Evolutionary conservation across 2,113 vertebrate species (phyloP).

Genomic region (Mesocricetus auratus): DNA sequence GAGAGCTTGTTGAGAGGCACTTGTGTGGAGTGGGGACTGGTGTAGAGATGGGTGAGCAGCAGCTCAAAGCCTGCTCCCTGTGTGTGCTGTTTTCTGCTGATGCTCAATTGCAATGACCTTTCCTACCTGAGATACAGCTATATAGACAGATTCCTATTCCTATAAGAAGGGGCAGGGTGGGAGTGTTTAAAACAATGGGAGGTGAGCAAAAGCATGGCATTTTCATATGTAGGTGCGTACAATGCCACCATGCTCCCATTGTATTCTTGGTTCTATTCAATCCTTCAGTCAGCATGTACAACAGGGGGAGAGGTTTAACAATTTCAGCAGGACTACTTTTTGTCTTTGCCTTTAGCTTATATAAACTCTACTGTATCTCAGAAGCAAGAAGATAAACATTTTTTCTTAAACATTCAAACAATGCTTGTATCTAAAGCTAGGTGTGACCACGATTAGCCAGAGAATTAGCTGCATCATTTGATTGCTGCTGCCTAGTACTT

Average conservation of each 20-base stretch:
- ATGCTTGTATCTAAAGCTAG: background rate
- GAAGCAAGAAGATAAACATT: background rate
- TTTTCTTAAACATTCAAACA: background rate
- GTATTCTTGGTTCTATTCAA: background rate
- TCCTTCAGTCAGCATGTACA: background rate
- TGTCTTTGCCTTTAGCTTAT: background rate
- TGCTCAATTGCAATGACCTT: background rate
- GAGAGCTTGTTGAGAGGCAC: constrained; percentile 10
- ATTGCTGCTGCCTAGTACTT: background rate
- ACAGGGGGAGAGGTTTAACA: background rate
- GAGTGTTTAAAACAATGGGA: background rate
- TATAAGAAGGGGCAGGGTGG: background rate
- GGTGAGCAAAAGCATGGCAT: background rate
- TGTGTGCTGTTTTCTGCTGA: background rate
- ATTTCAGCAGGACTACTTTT: background rate
- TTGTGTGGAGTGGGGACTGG: background rate
- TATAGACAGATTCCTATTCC: background rate
- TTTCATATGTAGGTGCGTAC: background rate
- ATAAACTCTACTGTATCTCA: background rate
- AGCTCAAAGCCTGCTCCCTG: background rate
- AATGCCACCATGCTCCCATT: background rate
- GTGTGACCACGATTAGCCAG: background rate
- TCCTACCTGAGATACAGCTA: background rate
- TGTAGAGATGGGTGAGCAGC: background rate
- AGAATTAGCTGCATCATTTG: background rate